Evolutionary conservation across 2,888 invertebrate genomes (phyloP), one percentile per base, ranked within the genome.

Genomic region (Resseliella maxima): DNA sequence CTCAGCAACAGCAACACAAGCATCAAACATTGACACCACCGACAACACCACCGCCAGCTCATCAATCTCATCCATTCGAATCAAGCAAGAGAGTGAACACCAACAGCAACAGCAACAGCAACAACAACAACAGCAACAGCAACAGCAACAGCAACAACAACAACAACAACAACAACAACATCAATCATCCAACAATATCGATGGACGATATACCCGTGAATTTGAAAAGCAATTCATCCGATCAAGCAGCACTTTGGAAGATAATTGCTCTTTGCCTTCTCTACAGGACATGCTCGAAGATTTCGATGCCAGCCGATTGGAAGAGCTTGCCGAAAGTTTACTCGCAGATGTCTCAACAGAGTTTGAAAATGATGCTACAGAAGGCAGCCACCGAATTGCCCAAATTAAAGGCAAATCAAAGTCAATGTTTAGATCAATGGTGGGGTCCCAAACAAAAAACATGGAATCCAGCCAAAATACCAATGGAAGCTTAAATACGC

Each of bases 391-490:
- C 93, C 90, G 93, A 94, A 89, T 90, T 93, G 88, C 92, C 91
- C 85, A 89, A 91, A 89, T 90, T 91, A 89, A 92, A 92, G 88
- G 92, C 92, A 87, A 90, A 89, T 87, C 90, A 90, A 89, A 90
- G 90, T 90, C 90, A 90, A 85, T 91, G 93, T 89, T 92, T 94
- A 90, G 92, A 94, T 90, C 94, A 95, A 89, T 96, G 96, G 96
- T 96, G 96, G 96, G 96, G 96, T 87, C 94, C 94, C 86, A 95
- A 95, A 90, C 96, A 96, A 92, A 95, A 94, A 91, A 94, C 92
- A 89, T 96, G 96, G 96, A 96, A 96, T 90, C 96, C 96, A 88
- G 92, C 95, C 89, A 93, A 94, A 88, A 92, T 93, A 90, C 87
- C 88, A 88, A 87, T 88, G 83, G 90, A 90, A 89, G 92, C 92